These are phyloP conservation scores for Lepus europaeus DNA, from an alignment of 2,113 vertebrate genomes.

Conservation along the genomic window DNA sequence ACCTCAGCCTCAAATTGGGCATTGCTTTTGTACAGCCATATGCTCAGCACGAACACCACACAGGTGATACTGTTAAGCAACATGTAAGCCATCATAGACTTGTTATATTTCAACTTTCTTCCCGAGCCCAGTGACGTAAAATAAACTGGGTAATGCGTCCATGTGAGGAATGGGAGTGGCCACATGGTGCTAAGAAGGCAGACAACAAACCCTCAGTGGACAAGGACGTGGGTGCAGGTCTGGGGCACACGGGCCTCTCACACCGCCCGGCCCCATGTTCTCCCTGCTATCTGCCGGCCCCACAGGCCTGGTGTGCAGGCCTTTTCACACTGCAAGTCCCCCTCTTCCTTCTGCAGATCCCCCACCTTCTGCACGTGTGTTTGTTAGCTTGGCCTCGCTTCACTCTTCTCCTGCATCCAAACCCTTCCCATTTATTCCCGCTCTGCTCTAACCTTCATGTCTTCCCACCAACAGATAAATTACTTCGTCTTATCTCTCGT, in stretches of 20 bases:
- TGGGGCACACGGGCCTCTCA: not conserved
- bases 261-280: not conserved
- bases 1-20: not conserved
- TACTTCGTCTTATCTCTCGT: no score
- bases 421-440: not conserved
- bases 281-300: not conserved
- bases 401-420: not conserved
- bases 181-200: not conserved
- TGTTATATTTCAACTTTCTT: not conserved
- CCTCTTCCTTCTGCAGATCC: not conserved
- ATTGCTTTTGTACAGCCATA: not conserved
- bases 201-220: not conserved
- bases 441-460: not conserved
- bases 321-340: not conserved
- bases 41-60: not conserved
- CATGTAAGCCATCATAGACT: rapidly evolving
- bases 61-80: not conserved
- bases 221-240: not conserved
- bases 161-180: not conserved
- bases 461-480: not conserved
- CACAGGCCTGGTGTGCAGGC: no score
- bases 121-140: not conserved
- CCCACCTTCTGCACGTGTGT: rapidly evolving
- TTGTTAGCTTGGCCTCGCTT: not conserved
- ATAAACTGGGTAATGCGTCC: not conserved